Conservation (phyloP, 2,797 vertebrate species). For the Sebastes ruberrimus region DNA sequence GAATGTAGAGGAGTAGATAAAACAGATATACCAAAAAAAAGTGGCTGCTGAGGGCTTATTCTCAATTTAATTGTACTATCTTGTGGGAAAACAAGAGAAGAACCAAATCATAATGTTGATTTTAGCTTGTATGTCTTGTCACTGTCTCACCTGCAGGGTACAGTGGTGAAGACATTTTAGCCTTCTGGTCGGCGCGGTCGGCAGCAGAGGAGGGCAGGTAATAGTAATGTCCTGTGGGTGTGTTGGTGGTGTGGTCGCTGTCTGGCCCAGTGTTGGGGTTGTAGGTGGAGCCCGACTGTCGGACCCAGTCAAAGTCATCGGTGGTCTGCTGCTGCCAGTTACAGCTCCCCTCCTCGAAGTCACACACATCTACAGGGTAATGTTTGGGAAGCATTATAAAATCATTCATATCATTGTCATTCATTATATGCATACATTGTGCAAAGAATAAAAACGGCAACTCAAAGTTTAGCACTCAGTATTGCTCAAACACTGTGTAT, state of each 20-base stretch:
- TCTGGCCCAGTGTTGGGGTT: constrained; percentile 72
- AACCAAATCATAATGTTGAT: neutral
- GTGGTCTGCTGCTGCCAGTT: constrained; percentile 73
- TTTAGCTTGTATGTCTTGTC: neutral
- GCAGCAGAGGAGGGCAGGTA: constrained; percentile 63
- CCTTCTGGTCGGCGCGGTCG: constrained; percentile 56
- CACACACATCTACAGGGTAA: constrained; percentile 72
- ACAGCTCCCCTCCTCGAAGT: constrained; percentile 82
- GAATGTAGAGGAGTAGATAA: accelerated
- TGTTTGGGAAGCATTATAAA: neutral
- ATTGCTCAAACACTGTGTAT: neutral
- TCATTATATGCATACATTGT: neutral
- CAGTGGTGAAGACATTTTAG: constrained; percentile 73
- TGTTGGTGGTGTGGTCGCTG: constrained; percentile 82
- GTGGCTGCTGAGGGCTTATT: neutral
- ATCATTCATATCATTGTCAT: too few species aligned
- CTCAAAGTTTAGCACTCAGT: neutral
- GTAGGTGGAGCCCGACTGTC: constrained; percentile 59
- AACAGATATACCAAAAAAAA: neutral
- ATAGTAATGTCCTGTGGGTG: constrained; percentile 73
- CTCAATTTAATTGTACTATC: neutral
- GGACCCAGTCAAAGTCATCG: constrained; percentile 75
- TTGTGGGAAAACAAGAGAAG: neutral
- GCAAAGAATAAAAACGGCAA: neutral
- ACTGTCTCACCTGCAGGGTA: constrained; percentile 71